Evolutionary conservation across 2,113 vertebrate species (phyloP).

Genomic region (Apeltes quadracus): DNA sequence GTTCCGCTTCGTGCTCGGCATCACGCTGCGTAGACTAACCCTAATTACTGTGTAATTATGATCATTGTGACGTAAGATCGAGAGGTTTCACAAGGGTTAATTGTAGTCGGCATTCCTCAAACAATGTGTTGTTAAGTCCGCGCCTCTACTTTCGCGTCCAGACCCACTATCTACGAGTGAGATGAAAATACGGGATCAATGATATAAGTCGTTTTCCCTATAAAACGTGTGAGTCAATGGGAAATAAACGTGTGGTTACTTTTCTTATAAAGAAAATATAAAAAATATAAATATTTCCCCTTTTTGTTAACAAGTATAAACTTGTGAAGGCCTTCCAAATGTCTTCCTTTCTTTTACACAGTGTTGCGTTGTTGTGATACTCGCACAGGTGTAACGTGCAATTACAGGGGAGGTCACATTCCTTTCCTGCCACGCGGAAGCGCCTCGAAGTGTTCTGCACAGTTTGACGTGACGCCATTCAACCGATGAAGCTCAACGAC

Average conservation of each 20-base stretch:
- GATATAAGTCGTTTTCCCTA: neutral
- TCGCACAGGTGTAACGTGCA: slow-evolving; percentile 27
- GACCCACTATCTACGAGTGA: neutral
- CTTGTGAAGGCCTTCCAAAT: neutral
- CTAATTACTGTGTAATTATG: rapidly evolving
- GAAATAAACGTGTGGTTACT: neutral
- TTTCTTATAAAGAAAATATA: neutral
- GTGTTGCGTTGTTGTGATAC: neutral
- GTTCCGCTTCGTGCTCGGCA: slow-evolving; percentile 38
- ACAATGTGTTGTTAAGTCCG: neutral
- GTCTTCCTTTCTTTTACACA: neutral
- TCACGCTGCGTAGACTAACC: rapidly evolving
- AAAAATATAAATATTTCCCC: neutral
- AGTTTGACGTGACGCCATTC: rapidly evolving
- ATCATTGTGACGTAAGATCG: neutral
- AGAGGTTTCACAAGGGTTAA: neutral
- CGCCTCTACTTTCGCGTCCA: no score
- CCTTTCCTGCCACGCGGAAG: slow-evolving; percentile 39
- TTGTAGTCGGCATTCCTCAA: neutral
- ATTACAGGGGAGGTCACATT: slow-evolving; percentile 67
- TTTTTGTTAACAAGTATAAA: neutral
- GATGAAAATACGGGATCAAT: neutral
- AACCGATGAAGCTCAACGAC: neutral
- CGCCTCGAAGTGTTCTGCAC: rapidly evolving
- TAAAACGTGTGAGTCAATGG: neutral